These are phyloP conservation scores for Hoplodrina blanda DNA, from an alignment of 2,888 invertebrate genomes.

Conservation along the genomic window DNA sequence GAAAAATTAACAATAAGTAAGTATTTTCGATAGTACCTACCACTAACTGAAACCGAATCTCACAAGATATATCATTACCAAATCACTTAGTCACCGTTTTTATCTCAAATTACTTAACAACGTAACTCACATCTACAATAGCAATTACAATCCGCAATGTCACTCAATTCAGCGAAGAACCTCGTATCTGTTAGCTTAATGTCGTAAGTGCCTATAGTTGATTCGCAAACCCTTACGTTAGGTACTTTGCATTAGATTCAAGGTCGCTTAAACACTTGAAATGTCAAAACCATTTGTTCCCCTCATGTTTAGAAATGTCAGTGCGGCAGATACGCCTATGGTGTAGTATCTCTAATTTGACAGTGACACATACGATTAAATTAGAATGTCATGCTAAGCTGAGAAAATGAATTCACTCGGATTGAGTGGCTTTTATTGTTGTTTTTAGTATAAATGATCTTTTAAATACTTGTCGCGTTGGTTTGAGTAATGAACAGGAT, in stretches of 20 bases:
- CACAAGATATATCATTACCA: conserved; percentile 16
- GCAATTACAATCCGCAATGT: conserved; percentile 73
- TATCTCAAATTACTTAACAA: conserved; percentile 37
- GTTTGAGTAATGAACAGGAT: conserved; percentile 47
- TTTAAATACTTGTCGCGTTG: conserved; percentile 58
- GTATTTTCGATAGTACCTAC: background rate
- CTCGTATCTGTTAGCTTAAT: conserved; percentile 70
- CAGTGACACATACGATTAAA: conserved; percentile 89
- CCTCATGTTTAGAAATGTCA: conserved; percentile 89
- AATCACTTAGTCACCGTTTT: conserved; percentile 38
- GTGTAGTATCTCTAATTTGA: conserved; percentile 88
- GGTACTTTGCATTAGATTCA: conserved; percentile 75
- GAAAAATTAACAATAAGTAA: background rate
- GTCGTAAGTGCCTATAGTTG: conserved; percentile 68
- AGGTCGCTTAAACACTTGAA: conserved; percentile 86
- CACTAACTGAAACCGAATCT: conserved; percentile 17
- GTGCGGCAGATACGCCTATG: conserved; percentile 86
- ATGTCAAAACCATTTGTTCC: conserved; percentile 88
- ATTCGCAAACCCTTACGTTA: conserved; percentile 82
- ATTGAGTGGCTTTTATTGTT: conserved; percentile 76
- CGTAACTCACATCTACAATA: conserved; percentile 50
- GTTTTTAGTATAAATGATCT: conserved; percentile 65
- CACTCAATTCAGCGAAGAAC: conserved; percentile 72
- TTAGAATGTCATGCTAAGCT: conserved; percentile 82
- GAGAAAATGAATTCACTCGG: conserved; percentile 80